Evolutionary conservation across 37 sponge, comb jelly and placozoan genomes (phyloP).

Genomic region (Petrosia ficiformis): DNA sequence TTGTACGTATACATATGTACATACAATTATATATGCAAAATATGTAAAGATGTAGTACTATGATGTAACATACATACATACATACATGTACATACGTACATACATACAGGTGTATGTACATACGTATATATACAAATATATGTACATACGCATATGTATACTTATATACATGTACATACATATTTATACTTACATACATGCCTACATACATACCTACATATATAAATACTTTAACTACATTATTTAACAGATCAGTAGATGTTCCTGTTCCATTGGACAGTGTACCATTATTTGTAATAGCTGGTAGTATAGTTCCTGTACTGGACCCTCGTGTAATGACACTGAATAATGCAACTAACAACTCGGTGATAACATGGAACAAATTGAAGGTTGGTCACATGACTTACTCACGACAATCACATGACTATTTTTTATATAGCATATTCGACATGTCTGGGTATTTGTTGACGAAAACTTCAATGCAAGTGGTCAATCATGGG

Average conservation of each 20-base stretch:
- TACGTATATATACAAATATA: no score
- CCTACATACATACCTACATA: no score
- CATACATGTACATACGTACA: no score
- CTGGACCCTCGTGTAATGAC: constrained; percentile 47
- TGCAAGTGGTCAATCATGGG: constrained; percentile 22
- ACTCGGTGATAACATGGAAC: constrained; percentile 36
- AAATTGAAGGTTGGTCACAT: constrained; percentile 23
- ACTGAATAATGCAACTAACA: constrained; percentile 60
- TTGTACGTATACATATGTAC: no score
- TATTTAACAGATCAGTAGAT: background rate
- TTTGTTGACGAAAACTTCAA: constrained; percentile 29
- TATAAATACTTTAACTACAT: no score
- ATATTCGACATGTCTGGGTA: constrained; percentile 19
- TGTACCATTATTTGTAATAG: constrained; percentile 39
- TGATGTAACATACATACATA: no score
- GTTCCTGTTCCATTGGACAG: constrained; percentile 32
- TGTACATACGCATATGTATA: no score
- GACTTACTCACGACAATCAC: background rate
- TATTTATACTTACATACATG: no score
- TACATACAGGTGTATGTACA: no score
- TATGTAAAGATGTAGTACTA: no score
- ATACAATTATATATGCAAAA: no score
- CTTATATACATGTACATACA: no score
- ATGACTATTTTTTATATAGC: background rate
- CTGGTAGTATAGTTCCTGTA: constrained; percentile 46